Percentiles rank a stretch among this genome's conserved stretches.
Evolutionary conservation across 2,797 vertebrate genomes (phyloP).

Genomic region (Cossypha niveicapilla): DNA sequence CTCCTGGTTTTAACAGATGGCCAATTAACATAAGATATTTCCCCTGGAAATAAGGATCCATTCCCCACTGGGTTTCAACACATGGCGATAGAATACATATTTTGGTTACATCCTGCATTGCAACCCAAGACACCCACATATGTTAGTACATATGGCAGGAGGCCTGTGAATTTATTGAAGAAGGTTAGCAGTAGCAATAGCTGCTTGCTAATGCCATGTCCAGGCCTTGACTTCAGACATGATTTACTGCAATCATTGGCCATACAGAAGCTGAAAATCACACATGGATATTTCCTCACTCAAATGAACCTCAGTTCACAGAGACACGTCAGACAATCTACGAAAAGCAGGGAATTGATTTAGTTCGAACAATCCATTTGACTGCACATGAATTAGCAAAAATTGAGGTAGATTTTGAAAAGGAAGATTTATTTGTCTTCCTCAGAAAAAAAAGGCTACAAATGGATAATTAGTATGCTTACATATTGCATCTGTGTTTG

Average conservation of each 20-base stretch:
- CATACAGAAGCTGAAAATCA: not conserved
- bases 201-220: not conserved
- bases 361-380: not conserved
- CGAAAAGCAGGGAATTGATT: not conserved
- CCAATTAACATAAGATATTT: no score
- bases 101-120: no score
- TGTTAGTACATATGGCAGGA: fast-evolving
- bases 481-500: not conserved
- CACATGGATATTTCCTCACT: not conserved
- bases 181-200: not conserved
- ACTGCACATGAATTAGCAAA: not conserved
- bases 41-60: no score
- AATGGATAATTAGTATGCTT: not conserved
- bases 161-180: not conserved
- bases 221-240: not conserved
- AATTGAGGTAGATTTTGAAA: not conserved
- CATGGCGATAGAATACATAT: no score
- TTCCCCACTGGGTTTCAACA: no score
- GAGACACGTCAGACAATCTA: not conserved
- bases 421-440: not conserved
- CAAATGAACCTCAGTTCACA: not conserved
- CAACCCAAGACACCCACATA: no score
- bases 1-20: no score
- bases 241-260: not conserved
- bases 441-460: not conserved